Conservation (phyloP, 1,140 invertebrate genomes). For the Apis mellifera region DNA sequence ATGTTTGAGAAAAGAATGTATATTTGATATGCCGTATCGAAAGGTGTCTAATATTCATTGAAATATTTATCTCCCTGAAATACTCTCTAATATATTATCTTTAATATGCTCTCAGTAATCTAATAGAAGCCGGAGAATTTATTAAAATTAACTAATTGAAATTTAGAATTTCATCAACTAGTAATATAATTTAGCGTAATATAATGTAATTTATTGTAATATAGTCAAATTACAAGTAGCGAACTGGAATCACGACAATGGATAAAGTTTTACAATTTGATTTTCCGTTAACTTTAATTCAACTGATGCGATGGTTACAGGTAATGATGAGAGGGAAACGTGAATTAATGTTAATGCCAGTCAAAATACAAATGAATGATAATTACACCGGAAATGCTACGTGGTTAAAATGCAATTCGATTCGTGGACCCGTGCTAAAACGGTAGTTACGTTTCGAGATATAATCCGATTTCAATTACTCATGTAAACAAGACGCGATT, state of each 20-base stretch:
- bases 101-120: too few species aligned
- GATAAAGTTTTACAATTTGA: not conserved
- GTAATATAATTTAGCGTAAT: not conserved
- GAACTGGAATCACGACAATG: too few species aligned
- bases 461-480: not conserved
- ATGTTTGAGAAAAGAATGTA: too few species aligned
- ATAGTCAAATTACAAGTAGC: not conserved
- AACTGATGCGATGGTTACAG: not conserved
- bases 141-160: not conserved
- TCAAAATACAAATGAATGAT: slow-evolving; percentile 22
- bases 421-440: not conserved
- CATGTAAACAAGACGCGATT: not conserved
- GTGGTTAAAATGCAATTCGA: slow-evolving; percentile 10
- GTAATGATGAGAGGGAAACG: not conserved
- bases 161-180: not conserved
- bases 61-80: not conserved
- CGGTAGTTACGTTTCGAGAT: not conserved
- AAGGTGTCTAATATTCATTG: not conserved
- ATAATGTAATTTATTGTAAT: not conserved
- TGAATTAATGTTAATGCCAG: slow-evolving; percentile 10
- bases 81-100: not conserved
- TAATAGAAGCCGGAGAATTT: not conserved
- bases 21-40: too few species aligned
- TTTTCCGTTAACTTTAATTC: not conserved
- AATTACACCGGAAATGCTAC: slow-evolving; percentile 3